Base-by-base conservation (phyloP, 1,140 invertebrate species). In the Drosophila carrolli region DNA sequence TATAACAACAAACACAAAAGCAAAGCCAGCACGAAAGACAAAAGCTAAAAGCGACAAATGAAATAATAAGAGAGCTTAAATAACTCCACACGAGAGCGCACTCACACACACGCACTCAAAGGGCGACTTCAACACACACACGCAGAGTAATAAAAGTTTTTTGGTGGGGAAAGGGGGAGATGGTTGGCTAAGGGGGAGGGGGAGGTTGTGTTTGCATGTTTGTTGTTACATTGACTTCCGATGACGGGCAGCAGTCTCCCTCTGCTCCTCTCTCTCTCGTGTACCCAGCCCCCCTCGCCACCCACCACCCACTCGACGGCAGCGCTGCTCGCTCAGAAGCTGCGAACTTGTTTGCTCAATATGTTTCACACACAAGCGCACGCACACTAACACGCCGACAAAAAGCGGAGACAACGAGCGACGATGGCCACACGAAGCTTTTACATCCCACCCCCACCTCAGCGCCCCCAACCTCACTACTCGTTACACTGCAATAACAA, bases 31-130 rank as follows among this genome's bases (percentile, higher is more conserved):
- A 89, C 84, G 80, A 89, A 89, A 89, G 77, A 89, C 84, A 89
- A 89, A 89, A 89, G 84, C 84, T 84, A 89, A 89, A 89, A 89
- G 84, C 84, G 84, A 89, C 84, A 89, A 89, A 89, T 89, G 84
- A 89, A 89, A 89, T 89, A 89, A 89, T 89, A 89, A 89, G 84
- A 89, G 80, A 89, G 84, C 84, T 89, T 89, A 89, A 89, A 89
- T 89, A 89, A 89, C 84, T 89, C 80, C 85, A 89, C 83, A 89
- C 83, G 78, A 86, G 78, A 80, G 61, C 63, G 60, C 40, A 44
- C 60, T 68, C 16, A 58, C 50, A 66, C 13, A 67, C 41, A 29
- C 35, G 56, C 27, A 46, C 27, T 58, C 48, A 73, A 50, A 23
- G 51, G 54, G 47, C 41, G 46, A 67, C 29, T 55, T 37, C 57